phyloP scores from a whole-genome alignment of 2,113 vertebrate genomes.

The Nibea albiflora region DNA sequence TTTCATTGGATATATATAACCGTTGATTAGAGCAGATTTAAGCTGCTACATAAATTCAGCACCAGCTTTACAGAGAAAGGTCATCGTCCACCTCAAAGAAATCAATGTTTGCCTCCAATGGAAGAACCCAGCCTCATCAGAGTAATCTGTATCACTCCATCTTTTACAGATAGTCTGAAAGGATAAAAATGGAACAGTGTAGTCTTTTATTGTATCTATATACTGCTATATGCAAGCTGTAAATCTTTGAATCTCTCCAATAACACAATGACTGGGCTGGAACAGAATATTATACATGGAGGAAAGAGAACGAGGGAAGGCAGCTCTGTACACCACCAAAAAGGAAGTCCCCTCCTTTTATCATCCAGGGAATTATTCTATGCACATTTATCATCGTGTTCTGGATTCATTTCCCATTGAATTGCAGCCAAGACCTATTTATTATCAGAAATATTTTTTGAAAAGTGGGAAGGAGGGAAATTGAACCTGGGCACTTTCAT shows the following conservation, averaged over 20 bases:
- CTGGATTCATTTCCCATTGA: constrained; percentile 70
- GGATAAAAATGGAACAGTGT: constrained; percentile 20
- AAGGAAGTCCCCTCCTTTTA: constrained; percentile 53
- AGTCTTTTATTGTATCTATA: not conserved
- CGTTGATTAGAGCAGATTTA: constrained; percentile 7
- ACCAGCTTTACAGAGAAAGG: not conserved
- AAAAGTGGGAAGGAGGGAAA: constrained; percentile 57
- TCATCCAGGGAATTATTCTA: constrained; percentile 63
- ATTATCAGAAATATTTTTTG: constrained; percentile 68
- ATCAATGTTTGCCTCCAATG: constrained; percentile 6
- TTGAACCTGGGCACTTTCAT: constrained; percentile 48
- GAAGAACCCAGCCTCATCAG: not conserved
- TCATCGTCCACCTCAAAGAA: constrained; percentile 17
- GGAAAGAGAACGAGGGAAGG: constrained; percentile 10
- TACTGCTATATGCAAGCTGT: not conserved
- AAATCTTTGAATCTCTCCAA: constrained; percentile 17
- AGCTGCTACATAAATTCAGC: constrained; percentile 20
- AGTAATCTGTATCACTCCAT: constrained; percentile 16
- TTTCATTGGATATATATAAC: constrained; percentile 12
- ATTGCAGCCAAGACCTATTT: constrained; percentile 72
- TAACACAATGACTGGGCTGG: not conserved
- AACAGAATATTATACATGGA: constrained; percentile 13
- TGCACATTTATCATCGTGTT: constrained; percentile 68
- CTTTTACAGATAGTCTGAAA: constrained; percentile 16
- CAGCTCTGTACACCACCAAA: not conserved